phyloP scores from a whole-genome alignment of 2,113 vertebrate genomes.

The Acanthisitta chloris region DNA sequence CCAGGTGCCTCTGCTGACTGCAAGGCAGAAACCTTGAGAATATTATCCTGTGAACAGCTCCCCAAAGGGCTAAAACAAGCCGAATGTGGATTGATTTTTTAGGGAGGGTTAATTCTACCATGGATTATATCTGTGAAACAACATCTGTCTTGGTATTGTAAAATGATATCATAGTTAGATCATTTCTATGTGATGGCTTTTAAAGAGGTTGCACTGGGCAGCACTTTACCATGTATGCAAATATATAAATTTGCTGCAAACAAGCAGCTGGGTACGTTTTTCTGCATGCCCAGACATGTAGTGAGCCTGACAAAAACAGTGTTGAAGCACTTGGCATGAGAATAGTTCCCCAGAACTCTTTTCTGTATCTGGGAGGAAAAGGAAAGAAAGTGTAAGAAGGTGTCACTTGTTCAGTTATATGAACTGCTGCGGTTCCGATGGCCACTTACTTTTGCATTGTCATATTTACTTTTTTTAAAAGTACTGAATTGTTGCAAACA shows the following conservation, averaged over 20 bases:
- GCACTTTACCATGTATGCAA: background rate
- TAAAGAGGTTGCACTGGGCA: background rate
- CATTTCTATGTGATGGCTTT: background rate
- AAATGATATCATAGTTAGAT: background rate
- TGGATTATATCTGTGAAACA: background rate
- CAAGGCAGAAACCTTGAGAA: background rate
- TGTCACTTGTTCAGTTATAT: background rate
- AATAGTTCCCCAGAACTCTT: background rate
- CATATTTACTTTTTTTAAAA: background rate
- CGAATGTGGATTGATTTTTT: background rate
- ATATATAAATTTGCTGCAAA: background rate
- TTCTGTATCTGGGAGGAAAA: background rate
- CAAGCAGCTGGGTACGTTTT: background rate
- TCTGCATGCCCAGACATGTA: background rate
- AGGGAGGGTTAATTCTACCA: background rate
- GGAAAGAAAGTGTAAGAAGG: background rate
- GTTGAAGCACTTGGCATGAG: background rate
- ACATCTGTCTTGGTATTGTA: background rate
- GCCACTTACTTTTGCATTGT: background rate
- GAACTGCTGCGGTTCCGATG: background rate
- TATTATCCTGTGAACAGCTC: background rate
- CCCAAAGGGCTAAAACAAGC: background rate
- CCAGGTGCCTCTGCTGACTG: background rate
- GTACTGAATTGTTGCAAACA: background rate
- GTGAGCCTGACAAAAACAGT: background rate